These are phyloP conservation scores for Melanerpes formicivorus DNA, from an alignment of 2,113 vertebrate species.

Conservation along the genomic window DNA sequence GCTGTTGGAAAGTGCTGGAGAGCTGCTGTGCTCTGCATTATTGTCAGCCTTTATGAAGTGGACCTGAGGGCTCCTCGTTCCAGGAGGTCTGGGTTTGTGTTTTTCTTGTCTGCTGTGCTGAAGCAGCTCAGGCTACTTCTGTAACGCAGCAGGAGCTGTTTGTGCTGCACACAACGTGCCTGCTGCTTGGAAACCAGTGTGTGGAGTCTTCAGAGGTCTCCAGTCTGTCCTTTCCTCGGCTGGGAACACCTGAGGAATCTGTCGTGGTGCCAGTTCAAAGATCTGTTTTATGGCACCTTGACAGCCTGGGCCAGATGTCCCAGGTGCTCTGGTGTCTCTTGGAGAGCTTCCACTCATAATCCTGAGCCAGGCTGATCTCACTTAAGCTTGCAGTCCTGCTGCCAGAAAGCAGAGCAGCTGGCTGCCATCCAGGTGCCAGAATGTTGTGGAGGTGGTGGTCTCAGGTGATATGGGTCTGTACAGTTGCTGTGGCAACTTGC, in stretches of 20 bases:
- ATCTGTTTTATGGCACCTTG: neutral
- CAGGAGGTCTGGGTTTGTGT: neutral
- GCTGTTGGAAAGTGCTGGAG: neutral
- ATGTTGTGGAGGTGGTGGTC: neutral
- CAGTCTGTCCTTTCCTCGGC: fast-evolving
- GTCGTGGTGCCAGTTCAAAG: neutral
- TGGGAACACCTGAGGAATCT: neutral
- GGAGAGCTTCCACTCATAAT: neutral
- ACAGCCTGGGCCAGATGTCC: neutral
- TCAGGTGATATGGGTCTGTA: neutral
- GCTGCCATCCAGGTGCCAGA: neutral
- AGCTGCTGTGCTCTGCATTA: neutral
- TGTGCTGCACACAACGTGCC: neutral
- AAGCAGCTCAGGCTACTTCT: neutral
- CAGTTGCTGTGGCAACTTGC: slow-evolving; percentile 39
- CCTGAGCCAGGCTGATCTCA: neutral
- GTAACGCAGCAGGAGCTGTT: neutral
- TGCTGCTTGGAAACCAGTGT: neutral
- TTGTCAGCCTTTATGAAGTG: neutral
- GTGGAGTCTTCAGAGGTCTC: neutral
- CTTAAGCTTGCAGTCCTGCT: neutral
- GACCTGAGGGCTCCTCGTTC: neutral
- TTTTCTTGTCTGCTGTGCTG: neutral
- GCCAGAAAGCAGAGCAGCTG: neutral
- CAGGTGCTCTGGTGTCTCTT: neutral